Conservation (phyloP, 2,888 invertebrate species). For the Molorchus minor region DNA sequence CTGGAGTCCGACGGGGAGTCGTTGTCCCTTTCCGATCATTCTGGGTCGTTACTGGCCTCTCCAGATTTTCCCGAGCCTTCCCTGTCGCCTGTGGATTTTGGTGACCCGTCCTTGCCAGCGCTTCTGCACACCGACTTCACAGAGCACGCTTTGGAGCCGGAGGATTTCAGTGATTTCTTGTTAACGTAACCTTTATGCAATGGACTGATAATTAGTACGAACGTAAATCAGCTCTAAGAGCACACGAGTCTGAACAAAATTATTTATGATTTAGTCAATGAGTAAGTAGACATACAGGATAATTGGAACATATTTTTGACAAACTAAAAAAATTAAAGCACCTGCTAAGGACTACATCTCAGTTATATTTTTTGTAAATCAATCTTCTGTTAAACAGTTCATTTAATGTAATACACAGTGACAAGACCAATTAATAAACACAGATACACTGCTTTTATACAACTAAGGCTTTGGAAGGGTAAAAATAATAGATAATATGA, state of each 20-base stretch:
- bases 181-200: slow-evolving; percentile 51
- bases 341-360: too few relatives aligned
- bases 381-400: too few relatives aligned
- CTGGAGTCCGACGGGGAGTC: slow-evolving; percentile 71
- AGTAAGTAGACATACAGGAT: too few relatives aligned
- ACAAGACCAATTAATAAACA: too few relatives aligned
- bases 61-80: slow-evolving; percentile 65
- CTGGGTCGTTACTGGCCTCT: slow-evolving; percentile 63
- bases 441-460: too few relatives aligned
- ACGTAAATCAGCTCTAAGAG: slow-evolving; percentile 23
- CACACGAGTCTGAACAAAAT: not conserved
- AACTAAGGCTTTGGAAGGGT: too few relatives aligned
- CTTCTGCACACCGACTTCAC: slow-evolving; percentile 58
- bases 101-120: slow-evolving; percentile 57
- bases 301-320: too few relatives aligned
- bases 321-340: too few relatives aligned
- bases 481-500: too few relatives aligned
- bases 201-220: slow-evolving; percentile 28
- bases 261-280: not conserved
- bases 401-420: too few relatives aligned
- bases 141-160: slow-evolving; percentile 56
- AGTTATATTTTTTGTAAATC: too few relatives aligned
- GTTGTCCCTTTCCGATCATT: slow-evolving; percentile 65
- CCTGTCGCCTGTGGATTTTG: slow-evolving; percentile 68
- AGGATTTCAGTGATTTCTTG: slow-evolving; percentile 60